Conservation (phyloP, 2,797 vertebrate genomes). For the Yasuhikotakia modesta region DNA sequence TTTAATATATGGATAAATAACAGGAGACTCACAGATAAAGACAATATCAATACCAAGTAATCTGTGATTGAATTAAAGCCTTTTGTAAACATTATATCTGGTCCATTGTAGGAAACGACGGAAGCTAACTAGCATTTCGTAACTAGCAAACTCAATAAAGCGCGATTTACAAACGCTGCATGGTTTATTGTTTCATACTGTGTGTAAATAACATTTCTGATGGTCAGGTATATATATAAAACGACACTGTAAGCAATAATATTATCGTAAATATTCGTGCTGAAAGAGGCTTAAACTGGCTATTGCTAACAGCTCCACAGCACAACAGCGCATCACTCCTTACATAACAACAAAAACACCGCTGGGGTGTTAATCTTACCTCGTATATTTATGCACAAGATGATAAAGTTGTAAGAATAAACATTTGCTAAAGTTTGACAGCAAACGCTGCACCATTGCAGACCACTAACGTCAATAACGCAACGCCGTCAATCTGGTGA, state of each 20-base stretch:
- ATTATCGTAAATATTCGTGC: not conserved
- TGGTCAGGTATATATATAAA: not conserved
- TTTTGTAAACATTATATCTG: not conserved
- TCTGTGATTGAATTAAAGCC: not conserved
- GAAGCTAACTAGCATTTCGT: slow-evolving; percentile 14
- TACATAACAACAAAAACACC: not conserved
- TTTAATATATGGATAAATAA: no score
- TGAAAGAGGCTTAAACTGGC: not conserved
- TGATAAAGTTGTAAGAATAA: not conserved
- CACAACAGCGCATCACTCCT: not conserved
- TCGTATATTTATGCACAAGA: not conserved
- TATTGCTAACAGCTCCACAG: slow-evolving; percentile 12
- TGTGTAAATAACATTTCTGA: not conserved
- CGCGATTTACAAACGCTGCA: no score
- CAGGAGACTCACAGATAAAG: not conserved
- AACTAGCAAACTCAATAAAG: not conserved
- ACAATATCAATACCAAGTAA: not conserved
- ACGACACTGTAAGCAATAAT: no score
- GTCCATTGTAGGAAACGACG: not conserved
- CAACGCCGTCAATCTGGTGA: not conserved
- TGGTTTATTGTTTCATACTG: not conserved
- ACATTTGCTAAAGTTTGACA: slow-evolving; percentile 11
- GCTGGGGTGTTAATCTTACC: slow-evolving; percentile 5
- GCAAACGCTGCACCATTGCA: not conserved
- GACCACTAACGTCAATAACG: not conserved